phyloP scores from a whole-genome alignment of 2,888 invertebrate genomes.

The Agrotis exclamationis region DNA sequence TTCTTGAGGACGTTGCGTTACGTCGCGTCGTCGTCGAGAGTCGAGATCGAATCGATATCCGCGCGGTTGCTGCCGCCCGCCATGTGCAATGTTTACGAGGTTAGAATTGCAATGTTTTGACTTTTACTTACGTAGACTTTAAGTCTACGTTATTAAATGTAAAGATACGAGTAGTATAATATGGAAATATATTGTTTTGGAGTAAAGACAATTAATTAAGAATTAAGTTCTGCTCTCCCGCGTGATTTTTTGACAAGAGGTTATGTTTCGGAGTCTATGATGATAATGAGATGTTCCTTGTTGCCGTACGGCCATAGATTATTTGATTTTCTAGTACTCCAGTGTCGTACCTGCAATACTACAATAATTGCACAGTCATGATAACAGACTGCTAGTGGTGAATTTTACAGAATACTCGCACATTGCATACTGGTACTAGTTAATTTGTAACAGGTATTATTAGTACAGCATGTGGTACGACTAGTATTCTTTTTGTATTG shows the following conservation, averaged over 20 bases:
- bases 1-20: constrained; percentile 27
- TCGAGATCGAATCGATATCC: constrained; percentile 47
- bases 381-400: constrained; percentile 4
- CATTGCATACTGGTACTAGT: constrained; percentile 15
- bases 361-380: constrained; percentile 28
- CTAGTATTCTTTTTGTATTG: neutral
- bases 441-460: constrained; percentile 4
- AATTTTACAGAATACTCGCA: constrained; percentile 17
- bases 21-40: neutral
- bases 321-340: neutral
- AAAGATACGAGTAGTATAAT: no score
- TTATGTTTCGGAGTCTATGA: constrained; percentile 12
- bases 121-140: constrained; percentile 14
- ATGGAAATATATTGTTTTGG: no score
- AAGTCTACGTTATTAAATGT: neutral
- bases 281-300: neutral
- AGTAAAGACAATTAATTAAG: neutral
- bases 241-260: neutral
- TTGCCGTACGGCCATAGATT: neutral
- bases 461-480: neutral
- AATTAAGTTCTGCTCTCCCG: neutral
- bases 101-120: constrained; percentile 35
- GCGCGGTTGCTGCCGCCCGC: constrained; percentile 30
- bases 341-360: neutral
- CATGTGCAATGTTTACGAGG: constrained; percentile 55